Evolutionary conservation across 37 sponge, comb jelly and placozoan genomes (phyloP).

Genomic region (Sycon ciliatum): DNA sequence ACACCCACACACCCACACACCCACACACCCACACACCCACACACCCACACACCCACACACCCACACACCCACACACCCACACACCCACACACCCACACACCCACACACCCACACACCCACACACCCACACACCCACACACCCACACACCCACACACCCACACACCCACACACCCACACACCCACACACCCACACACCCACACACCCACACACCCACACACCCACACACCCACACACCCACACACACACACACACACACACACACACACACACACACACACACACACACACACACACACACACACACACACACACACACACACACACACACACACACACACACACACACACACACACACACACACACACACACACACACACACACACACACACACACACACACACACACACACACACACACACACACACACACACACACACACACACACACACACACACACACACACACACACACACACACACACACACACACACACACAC

Average conservation of each 20-base stretch:
- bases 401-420: background rate
- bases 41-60: conserved; percentile 12
- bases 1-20: conserved; percentile 21
- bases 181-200: too few relatives aligned
- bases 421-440: background rate
- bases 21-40: conserved; percentile 28
- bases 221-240: too few relatives aligned
- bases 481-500: conserved; percentile 5
- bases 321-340: background rate
- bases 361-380: background rate
- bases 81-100: conserved; percentile 16
- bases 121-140: too few relatives aligned
- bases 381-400: background rate
- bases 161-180: too few relatives aligned
- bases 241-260: too few relatives aligned
- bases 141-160: too few relatives aligned
- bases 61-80: conserved; percentile 13
- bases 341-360: background rate
- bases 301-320: background rate
- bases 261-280: too few relatives aligned
- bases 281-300: conserved; percentile 21
- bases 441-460: background rate
- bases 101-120: conserved; percentile 15
- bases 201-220: too few relatives aligned
- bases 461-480: conserved; percentile 5